A percentile compares a stretch with the other conserved stretches of the same genome.
These are phyloP conservation scores for Cecidostiba fungosa DNA, from an alignment of 2,888 invertebrate genomes.

Conservation along the genomic window DNA sequence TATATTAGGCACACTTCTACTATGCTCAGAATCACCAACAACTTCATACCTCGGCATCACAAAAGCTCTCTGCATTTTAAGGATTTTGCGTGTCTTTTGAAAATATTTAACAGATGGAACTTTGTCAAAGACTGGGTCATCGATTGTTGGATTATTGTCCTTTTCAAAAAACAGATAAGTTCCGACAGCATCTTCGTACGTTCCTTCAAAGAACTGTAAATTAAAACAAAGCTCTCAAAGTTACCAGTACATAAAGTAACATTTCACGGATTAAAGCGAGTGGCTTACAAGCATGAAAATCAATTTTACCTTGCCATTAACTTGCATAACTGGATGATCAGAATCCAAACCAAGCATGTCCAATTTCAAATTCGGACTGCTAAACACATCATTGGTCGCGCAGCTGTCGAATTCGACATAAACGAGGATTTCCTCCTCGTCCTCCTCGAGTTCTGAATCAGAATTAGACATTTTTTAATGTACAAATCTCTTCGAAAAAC, in stretches of 20 bases:
- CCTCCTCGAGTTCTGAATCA: conserved; percentile 76
- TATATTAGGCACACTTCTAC: conserved; percentile 72
- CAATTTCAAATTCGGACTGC: conserved; percentile 82
- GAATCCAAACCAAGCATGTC: conserved; percentile 84
- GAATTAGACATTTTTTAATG: conserved; percentile 57
- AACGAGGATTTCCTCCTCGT: conserved; percentile 83
- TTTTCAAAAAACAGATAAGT: conserved; percentile 89
- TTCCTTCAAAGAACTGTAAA: conserved; percentile 82
- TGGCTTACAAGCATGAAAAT: conserved; percentile 13
- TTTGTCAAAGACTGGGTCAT: conserved; percentile 81
- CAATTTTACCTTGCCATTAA: conserved; percentile 85
- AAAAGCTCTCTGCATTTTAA: conserved; percentile 87
- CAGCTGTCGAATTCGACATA: conserved; percentile 84
- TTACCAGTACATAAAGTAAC: background rate
- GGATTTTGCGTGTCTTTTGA: conserved; percentile 85
- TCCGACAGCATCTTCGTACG: conserved; percentile 86
- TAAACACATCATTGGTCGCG: conserved; percentile 79
- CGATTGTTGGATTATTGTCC: conserved; percentile 79
- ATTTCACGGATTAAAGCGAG: background rate
- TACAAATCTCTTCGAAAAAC: background rate
- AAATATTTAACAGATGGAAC: conserved; percentile 84
- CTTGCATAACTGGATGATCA: conserved; percentile 85
- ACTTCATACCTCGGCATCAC: conserved; percentile 80
- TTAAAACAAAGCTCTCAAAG: conserved; percentile 33
- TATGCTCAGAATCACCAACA: conserved; percentile 73